These are phyloP conservation scores for Sclerurus mexicanus DNA, from an alignment of 2,113 vertebrate species.

Conservation along the genomic window DNA sequence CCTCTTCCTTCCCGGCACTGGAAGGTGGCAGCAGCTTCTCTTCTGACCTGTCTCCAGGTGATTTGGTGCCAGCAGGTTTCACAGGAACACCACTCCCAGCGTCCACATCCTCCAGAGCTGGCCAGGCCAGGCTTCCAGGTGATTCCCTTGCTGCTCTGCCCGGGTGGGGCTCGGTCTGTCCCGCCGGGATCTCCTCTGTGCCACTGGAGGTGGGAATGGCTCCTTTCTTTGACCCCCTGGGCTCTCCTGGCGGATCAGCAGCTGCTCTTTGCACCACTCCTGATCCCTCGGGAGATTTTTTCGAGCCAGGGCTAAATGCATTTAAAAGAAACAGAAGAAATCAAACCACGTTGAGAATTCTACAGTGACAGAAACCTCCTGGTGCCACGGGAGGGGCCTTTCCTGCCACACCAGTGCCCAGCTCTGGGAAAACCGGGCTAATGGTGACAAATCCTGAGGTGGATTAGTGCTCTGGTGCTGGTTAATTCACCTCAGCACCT, in stretches of 20 bases:
- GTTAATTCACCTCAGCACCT: not conserved
- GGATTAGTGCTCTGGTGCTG: not conserved
- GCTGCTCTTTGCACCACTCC: conserved; percentile 63
- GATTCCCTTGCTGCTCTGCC: not conserved
- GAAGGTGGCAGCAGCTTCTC: not conserved
- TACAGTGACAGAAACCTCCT: conserved; percentile 42
- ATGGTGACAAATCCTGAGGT: not conserved
- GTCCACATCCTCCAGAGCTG: not conserved
- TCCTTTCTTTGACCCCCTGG: conserved; percentile 61
- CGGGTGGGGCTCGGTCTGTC: not conserved
- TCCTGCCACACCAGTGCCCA: conserved; percentile 33
- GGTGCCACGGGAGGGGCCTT: not conserved
- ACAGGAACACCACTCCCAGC: not conserved
- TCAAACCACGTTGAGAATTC: conserved; percentile 72
- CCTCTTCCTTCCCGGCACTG: not conserved
- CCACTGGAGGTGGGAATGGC: not conserved
- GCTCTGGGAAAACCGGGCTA: not conserved
- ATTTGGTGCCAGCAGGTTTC: not conserved
- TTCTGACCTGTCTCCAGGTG: not conserved
- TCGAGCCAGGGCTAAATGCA: conserved; percentile 72
- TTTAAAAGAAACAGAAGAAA: conserved; percentile 73
- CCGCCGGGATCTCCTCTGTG: not conserved
- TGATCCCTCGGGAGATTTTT: conserved; percentile 68
- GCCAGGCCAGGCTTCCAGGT: not conserved
- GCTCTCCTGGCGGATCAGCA: conserved; percentile 63